Evolutionary conservation across 1,140 invertebrate species (phyloP).

Genomic region (Lepidotrigona ventralis): DNA sequence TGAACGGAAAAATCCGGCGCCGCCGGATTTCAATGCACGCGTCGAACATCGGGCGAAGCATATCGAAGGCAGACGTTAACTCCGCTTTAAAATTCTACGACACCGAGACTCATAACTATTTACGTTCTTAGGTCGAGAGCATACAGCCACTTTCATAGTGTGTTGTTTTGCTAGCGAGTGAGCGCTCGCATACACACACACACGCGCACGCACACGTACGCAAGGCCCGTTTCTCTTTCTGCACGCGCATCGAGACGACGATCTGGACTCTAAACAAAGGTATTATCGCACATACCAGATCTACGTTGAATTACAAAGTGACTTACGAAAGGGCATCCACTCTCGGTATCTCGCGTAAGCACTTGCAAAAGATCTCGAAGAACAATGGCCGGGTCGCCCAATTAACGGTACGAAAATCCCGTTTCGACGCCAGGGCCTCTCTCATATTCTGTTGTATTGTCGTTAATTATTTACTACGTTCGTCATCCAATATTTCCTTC

Average conservation of each 20-base stretch:
- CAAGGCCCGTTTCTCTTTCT: slow-evolving; percentile 33
- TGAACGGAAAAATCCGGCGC: not conserved
- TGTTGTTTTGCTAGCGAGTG: slow-evolving; percentile 9
- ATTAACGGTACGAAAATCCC: slow-evolving; percentile 42
- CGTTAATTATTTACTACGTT: too few species aligned
- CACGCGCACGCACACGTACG: not conserved
- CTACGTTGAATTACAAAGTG: slow-evolving; percentile 49
- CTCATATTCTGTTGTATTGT: not conserved
- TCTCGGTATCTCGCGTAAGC: not conserved
- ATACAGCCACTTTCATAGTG: slow-evolving; percentile 36
- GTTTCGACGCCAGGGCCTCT: not conserved
- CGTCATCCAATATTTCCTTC: too few species aligned
- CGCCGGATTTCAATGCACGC: not conserved
- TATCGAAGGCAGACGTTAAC: slow-evolving; percentile 21
- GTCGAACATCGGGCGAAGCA: slow-evolving; percentile 13
- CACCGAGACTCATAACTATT: slow-evolving; percentile 40
- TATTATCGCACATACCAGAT: slow-evolving; percentile 49
- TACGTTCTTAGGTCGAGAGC: slow-evolving; percentile 36
- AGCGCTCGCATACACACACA: too few species aligned
- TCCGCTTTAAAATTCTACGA: slow-evolving; percentile 36
- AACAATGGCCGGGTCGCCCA: slow-evolving; percentile 17
- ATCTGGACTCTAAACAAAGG: slow-evolving; percentile 43
- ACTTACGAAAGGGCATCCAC: slow-evolving; percentile 46
- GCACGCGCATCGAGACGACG: slow-evolving; percentile 24
- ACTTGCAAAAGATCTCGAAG: slow-evolving; percentile 43